These are phyloP conservation scores for Peromyscus maniculatus DNA, from an alignment of 2,113 vertebrate species.

Conservation along the genomic window DNA sequence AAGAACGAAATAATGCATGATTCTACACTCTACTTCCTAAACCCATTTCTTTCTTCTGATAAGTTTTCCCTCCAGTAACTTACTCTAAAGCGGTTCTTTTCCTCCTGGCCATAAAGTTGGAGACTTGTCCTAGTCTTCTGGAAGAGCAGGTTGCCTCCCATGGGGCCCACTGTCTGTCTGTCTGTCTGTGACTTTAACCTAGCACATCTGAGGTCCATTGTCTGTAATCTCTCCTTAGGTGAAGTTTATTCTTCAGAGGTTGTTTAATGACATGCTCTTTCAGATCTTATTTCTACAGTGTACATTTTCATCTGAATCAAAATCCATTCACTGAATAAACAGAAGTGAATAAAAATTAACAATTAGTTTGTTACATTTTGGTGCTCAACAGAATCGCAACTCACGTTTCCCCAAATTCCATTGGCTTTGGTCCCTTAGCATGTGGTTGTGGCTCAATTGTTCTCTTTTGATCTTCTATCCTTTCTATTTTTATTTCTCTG, in stretches of 20 bases:
- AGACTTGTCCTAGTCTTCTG: not conserved
- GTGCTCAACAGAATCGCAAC: not conserved
- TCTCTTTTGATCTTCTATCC: conserved; percentile 62
- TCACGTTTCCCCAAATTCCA: not conserved
- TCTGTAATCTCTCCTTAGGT: not conserved
- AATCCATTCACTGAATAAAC: conserved; percentile 43
- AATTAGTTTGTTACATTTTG: conserved; percentile 68
- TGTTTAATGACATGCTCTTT: not conserved
- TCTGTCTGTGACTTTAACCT: not conserved
- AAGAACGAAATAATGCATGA: conserved; percentile 3
- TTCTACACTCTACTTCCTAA: conserved; percentile 42
- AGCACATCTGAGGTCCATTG: conserved; percentile 11
- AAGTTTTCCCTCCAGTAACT: not conserved
- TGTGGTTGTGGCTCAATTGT: conserved; percentile 65
- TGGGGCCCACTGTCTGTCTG: not conserved
- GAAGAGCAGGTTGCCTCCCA: not conserved
- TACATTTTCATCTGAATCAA: conserved; percentile 59
- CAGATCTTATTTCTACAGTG: not conserved
- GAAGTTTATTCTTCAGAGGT: not conserved
- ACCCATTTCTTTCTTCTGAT: not conserved
- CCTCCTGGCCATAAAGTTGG: not conserved
- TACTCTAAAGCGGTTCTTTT: not conserved
- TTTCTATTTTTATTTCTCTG: conserved; percentile 56
- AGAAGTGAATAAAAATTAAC: conserved; percentile 55
- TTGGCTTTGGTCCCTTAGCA: conserved; percentile 22